A percentile compares a stretch with the other conserved stretches of the same genome.
phyloP scores from a whole-genome alignment of 2,797 vertebrate species.

The Agapornis canus region DNA sequence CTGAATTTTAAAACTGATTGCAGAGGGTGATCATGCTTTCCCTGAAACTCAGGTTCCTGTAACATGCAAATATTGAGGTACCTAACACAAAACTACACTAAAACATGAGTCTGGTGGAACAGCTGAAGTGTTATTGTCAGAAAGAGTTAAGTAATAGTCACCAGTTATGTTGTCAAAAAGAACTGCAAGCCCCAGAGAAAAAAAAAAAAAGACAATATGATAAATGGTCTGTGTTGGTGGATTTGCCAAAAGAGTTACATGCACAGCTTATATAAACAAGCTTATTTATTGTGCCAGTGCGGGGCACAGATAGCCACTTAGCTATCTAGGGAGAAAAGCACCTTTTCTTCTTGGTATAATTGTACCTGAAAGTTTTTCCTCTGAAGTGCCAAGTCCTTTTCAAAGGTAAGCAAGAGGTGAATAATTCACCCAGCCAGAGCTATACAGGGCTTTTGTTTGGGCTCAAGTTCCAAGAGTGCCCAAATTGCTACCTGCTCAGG shows the following conservation, averaged over 20 bases:
- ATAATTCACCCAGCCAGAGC: not conserved
- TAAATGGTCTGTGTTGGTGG: not conserved
- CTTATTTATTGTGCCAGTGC: not conserved
- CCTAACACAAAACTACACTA: not conserved
- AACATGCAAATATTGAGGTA: not conserved
- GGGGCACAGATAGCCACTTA: not conserved
- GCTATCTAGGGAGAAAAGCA: not conserved
- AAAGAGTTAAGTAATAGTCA: constrained; percentile 25
- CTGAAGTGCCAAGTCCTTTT: not conserved
- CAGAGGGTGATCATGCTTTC: not conserved
- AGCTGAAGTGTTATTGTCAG: not conserved
- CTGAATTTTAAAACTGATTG: not conserved
- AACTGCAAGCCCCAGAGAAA: not conserved
- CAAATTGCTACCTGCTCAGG: not conserved
- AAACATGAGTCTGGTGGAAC: not conserved
- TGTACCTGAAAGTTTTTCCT: not conserved
- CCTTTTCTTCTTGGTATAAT: not conserved
- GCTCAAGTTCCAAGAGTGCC: not conserved
- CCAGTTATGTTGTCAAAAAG: constrained; percentile 8
- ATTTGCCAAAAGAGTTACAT: constrained; percentile 11
- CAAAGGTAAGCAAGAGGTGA: not conserved
- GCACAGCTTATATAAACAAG: not conserved
- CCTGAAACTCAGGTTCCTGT: not conserved
- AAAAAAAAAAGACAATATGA: not conserved
- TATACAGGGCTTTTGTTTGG: not conserved